Evolutionary conservation across 1,140 invertebrate genomes (phyloP).

Genomic region (Adoxophyes honmai): DNA sequence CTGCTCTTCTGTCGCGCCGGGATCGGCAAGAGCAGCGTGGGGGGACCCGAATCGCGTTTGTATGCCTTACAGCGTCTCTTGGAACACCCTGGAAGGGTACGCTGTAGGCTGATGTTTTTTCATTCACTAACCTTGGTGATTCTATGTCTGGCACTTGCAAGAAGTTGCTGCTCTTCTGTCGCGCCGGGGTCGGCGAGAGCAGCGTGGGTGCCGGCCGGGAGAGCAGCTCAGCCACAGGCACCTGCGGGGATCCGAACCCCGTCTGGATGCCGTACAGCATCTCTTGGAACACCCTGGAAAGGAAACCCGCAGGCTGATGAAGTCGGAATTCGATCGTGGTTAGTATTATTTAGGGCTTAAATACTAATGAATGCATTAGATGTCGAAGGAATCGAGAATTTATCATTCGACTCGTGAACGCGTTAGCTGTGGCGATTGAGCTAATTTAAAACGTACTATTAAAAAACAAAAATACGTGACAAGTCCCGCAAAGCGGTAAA

Average conservation of each 20-base stretch:
- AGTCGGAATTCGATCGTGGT: no score
- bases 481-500: no score
- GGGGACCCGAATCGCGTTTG: constrained; percentile 95
- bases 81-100: constrained; percentile 78
- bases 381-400: no score
- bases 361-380: no score
- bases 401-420: no score
- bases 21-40: constrained; percentile 88
- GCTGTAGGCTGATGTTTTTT: no score
- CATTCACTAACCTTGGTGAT: constrained; percentile 60
- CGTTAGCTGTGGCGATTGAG: no score
- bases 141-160: constrained; percentile 87
- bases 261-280: constrained; percentile 97
- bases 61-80: constrained; percentile 97
- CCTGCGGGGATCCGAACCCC: constrained; percentile 94
- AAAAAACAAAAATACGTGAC: no score
- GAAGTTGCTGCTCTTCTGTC: constrained; percentile 94
- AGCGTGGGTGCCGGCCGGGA: constrained; percentile 90
- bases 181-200: constrained; percentile 84
- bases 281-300: constrained; percentile 86
- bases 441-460: no score
- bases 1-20: constrained; percentile 89
- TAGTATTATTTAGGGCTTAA: no score
- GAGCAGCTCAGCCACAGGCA: constrained; percentile 91
- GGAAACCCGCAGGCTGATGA: no score